phyloP scores from a whole-genome alignment of 2,888 invertebrate genomes.

The Sturmia bella region DNA sequence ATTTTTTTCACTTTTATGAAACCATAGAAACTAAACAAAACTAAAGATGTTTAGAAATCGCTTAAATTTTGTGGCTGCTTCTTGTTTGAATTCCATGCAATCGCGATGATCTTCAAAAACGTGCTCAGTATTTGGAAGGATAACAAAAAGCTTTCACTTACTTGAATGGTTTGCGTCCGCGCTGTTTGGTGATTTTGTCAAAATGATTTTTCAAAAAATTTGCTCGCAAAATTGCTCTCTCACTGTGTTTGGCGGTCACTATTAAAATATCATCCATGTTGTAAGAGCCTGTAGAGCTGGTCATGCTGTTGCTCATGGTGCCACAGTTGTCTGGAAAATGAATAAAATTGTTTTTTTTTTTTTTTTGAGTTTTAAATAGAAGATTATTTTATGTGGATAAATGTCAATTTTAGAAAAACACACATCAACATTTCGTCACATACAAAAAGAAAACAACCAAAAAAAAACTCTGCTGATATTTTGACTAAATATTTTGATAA shows the following conservation, averaged over 20 bases:
- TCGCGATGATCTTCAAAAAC: too few relatives aligned
- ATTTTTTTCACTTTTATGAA: too few relatives aligned
- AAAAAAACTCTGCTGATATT: slow-evolving; percentile 60
- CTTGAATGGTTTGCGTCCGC: slow-evolving; percentile 91
- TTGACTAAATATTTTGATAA: slow-evolving; percentile 49
- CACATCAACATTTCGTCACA: slow-evolving; percentile 15
- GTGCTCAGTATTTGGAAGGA: neutral
- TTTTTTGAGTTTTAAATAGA: neutral
- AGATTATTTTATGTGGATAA: neutral
- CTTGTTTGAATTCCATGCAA: too few relatives aligned
- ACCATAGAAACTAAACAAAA: too few relatives aligned
- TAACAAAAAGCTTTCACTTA: slow-evolving; percentile 80
- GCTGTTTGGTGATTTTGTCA: slow-evolving; percentile 91
- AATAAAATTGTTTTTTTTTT: slow-evolving; percentile 70
- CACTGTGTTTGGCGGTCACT: slow-evolving; percentile 89
- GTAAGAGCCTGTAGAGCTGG: slow-evolving; percentile 74
- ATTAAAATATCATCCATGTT: slow-evolving; percentile 92
- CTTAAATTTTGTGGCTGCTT: too few relatives aligned
- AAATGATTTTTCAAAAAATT: slow-evolving; percentile 92
- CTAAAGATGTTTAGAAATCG: too few relatives aligned
- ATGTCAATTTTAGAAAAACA: slow-evolving; percentile 54
- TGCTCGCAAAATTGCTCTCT: slow-evolving; percentile 90
- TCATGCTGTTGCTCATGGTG: slow-evolving; percentile 77
- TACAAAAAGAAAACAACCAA: too few relatives aligned
- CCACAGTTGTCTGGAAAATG: slow-evolving; percentile 81